Base-by-base conservation (phyloP, 2,113 vertebrate species). In the Dermatemys mawii region DNA sequence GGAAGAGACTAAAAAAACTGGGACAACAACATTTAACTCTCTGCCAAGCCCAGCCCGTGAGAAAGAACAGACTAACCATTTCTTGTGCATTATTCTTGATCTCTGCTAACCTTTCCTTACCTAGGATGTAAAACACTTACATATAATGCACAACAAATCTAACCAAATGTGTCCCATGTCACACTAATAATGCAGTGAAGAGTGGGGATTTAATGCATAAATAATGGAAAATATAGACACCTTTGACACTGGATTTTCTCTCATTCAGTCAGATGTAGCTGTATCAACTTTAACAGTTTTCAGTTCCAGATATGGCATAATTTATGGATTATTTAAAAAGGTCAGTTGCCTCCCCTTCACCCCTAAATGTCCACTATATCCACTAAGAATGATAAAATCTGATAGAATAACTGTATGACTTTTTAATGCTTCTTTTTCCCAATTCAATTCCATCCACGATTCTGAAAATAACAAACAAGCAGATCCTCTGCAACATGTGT, bases 11-110 rank as follows among this genome's bases (percentile, higher is more conserved):
- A 19, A 27, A 90, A 86, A 50, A 92, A 85, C 48, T 87, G 53
- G 14, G 76, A 75, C 84, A 78, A 38, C 14, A 81, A 49, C 83
- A 78, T 78, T 92, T 32, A 46, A 57, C 81, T 88, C 78, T 53
- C 26, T 13, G 73, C 84, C 22, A 67, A 92, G 92, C 83, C 67
- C 86, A 46, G 46, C 67, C 84, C 89, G 38, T 53, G 50, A 48
- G 50, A 48, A 89, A 87, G 51, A 90, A 0, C 0, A 91, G 67
- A 49, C 55, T 38, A 44, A 51, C 60, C 50, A 38, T 57, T 80
- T 92, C 94, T 86, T 57, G 35, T 26, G 50, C 53, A 75, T 80
- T 93, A 81, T 6, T 11, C 88, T 83, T 90, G 81, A 90, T 89
- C 84, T 86, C 78, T n/a, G n/a, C n/a, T n/a, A n/a, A n/a, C n/a